These are phyloP conservation scores for Galago senegalensis DNA, from an alignment of 2,797 vertebrate genomes.

Conservation along the genomic window DNA sequence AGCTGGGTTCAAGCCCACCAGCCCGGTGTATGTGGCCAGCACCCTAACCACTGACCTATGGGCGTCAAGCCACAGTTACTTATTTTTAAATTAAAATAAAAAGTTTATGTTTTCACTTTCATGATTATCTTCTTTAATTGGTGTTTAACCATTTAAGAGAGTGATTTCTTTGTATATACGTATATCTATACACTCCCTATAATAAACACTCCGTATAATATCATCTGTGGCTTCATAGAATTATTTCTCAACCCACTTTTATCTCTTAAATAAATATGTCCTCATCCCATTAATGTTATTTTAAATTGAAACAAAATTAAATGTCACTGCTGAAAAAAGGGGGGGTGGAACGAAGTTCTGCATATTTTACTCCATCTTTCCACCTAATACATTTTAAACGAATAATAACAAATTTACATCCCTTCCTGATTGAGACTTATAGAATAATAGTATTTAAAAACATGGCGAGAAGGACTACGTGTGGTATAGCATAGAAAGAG, in stretches of 20 bases:
- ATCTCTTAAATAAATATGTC: neutral
- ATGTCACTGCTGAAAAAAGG: neutral
- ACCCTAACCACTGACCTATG: no score
- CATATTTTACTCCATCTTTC: neutral
- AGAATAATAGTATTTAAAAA: neutral
- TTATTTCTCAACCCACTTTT: neutral
- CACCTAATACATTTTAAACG: neutral
- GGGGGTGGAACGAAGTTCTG: neutral
- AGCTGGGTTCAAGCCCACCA: no score
- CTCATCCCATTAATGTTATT: neutral
- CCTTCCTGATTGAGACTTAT: neutral
- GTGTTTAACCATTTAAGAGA: neutral
- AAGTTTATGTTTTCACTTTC: neutral
- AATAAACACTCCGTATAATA: neutral
- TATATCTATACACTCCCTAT: neutral
- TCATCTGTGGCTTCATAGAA: neutral
- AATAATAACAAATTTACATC: neutral
- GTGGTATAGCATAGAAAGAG: neutral
- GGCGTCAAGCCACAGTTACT: neutral
- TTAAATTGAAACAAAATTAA: slow-evolving; percentile 22
- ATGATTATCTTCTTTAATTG: neutral
- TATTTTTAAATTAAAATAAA: slow-evolving; percentile 18
- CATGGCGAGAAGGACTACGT: neutral
- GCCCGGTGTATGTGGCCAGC: no score
- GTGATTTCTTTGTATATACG: neutral